Percentiles rank a stretch among this genome's conserved stretches.
phyloP scores from a whole-genome alignment of 1,140 invertebrate genomes.

The Lasaia peninsularis region DNA sequence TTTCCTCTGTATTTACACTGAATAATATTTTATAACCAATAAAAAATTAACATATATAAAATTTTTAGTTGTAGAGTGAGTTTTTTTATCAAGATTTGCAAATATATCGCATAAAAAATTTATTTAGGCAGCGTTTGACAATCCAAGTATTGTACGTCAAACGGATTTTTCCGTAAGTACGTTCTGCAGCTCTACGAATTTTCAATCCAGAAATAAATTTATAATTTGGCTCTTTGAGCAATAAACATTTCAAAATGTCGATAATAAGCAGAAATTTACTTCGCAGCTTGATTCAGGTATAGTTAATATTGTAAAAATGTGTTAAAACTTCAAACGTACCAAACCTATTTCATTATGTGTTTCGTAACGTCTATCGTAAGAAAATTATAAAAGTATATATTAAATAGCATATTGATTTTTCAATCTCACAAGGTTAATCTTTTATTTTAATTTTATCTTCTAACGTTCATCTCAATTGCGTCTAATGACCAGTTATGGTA shows the following conservation, averaged over 20 bases:
- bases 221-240: conserved; percentile 40
- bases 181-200: not conserved
- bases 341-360: conserved; percentile 31
- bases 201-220: conserved; percentile 38
- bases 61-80: too few relatives aligned
- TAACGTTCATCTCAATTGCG: not conserved
- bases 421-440: not conserved
- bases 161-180: not conserved
- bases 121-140: too few relatives aligned
- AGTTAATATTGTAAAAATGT: not conserved
- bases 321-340: not conserved
- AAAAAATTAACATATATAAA: too few relatives aligned
- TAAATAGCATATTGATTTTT: not conserved
- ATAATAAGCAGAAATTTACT: conserved; percentile 58
- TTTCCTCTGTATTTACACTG: too few relatives aligned
- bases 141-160: too few relatives aligned
- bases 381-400: not conserved
- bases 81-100: too few relatives aligned
- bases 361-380: conserved; percentile 45
- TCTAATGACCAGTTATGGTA: conserved; percentile 15
- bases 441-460: too few relatives aligned
- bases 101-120: too few relatives aligned
- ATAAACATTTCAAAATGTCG: conserved; percentile 42
- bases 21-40: too few relatives aligned
- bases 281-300: conserved; percentile 57